Percentiles rank a stretch among this genome's conserved stretches.
Conservation (phyloP, 2,113 vertebrate species). For the Castor canadensis region DNA sequence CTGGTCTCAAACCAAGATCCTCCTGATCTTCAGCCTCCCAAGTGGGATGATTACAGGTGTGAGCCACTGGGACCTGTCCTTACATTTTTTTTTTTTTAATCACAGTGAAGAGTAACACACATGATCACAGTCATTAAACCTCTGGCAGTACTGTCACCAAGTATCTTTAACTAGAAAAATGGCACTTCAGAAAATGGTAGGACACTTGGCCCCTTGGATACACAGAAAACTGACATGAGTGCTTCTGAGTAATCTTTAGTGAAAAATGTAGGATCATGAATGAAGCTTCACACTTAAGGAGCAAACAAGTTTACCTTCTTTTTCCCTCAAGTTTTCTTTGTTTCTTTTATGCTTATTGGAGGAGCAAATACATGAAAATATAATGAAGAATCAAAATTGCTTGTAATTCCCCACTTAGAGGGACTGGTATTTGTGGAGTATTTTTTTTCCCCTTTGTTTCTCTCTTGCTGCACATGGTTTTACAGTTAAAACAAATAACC, state of each 20-base stretch:
- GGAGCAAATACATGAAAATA: constrained; percentile 13
- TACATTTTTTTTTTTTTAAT: too few relatives aligned
- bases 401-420: background rate
- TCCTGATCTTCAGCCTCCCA: too few relatives aligned
- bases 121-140: background rate
- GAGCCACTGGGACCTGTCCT: too few relatives aligned
- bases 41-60: too few relatives aligned
- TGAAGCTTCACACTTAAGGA: background rate
- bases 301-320: background rate
- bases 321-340: accelerated
- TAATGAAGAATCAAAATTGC: background rate
- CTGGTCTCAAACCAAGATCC: too few relatives aligned
- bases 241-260: background rate
- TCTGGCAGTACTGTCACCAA: background rate
- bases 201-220: background rate
- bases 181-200: background rate
- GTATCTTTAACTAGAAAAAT: background rate
- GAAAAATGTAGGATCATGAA: background rate
- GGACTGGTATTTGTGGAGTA: background rate
- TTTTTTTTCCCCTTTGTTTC: background rate
- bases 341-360: background rate
- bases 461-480: constrained; percentile 2
- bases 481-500: constrained; percentile 71
- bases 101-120: background rate
- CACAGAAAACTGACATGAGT: background rate